Evolutionary conservation across 2,797 vertebrate genomes (phyloP), one percentile per base, ranked within the genome.

Genomic region (Poliocrania exsul): DNA sequence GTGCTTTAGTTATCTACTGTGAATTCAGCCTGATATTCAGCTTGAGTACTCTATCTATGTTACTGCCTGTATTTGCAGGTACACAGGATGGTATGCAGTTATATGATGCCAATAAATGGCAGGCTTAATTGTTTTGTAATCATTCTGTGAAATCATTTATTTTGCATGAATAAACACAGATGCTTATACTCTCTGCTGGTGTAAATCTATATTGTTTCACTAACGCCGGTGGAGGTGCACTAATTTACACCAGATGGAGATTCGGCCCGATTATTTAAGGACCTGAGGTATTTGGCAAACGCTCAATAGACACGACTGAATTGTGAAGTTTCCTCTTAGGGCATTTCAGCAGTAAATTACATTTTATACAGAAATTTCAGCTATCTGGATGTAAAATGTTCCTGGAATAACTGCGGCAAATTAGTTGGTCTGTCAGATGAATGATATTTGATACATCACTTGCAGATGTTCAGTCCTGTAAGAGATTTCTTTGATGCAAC

Each of bases 351-450:
- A 92, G 67, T 95, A 96, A 97, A 97, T 80, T 97, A 56, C 70
- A 61, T 96, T 97, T 89, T 85, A 90, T 92, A 79, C 42, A 89
- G 77, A 92, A 96, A 96, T 60, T 94, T 90, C 67, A 93, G 70
- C 81, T 97, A 93, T 87, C 87, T 95, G 86, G 78, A 88, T 97
- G 92, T 92, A 94, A 97, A 97, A 92, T 93, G 84, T 96, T 97
- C 88, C 92, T 93, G 85, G 93, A 91, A 92, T 95, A 96, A 86
- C 81, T 94, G 80, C 15, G 15, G 90, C 91, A 97, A 97, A 97
- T 97, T 97, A 97, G 91, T 95, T 90, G 60, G 77, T 96, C 74
- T 94, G 84, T 96, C 93, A 97, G 87, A 94, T 64, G 85, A 86
- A 85, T 71, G 42, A 20, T 95, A 85, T 94, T 96, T 93, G 83